Evolutionary conservation across 2,888 invertebrate genomes (phyloP), one percentile per base, ranked within the genome.

Genomic region (Drosophila subsilvestris): DNA sequence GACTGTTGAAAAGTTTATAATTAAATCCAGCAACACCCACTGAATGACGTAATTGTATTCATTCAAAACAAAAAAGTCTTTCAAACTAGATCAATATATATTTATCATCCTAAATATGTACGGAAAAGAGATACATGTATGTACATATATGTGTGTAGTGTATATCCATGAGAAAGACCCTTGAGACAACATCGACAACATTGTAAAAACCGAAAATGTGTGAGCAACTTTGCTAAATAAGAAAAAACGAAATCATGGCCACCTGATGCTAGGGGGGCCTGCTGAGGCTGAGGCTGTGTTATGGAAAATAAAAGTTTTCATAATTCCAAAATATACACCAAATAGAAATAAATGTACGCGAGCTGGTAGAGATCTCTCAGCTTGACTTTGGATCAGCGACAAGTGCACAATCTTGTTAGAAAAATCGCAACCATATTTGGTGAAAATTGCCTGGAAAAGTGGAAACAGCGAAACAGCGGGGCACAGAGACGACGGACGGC

Each of bases 371-470:
- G 61, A 20, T 20, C 20, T 20, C 2, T 20, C 20, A 55, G 58
- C 54, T 61, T 55, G 42, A 57, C 51, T 60, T n/a, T n/a, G n/a
- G n/a, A n/a, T n/a, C 32, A 42, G 37, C 6, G 68, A 72, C 79
- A 80, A 80, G 75, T 84, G 79, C 76, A 65, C 78, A 78, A 87
- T 85, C 86, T 86, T 78, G 90, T 87, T 90, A 75, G 71, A 75
- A 90, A 88, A 90, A 87, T 83, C 76, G 58, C 71, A 75, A 73
- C 90, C 90, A 89, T 90, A 90, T 88, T 88, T 76, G 91, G 90
- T 74, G 60, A 87, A 90, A 90, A 90, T 87, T 80, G 67, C 63
- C 59, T 75, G 68, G 59, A 54, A 70, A 78, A 79, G 42, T 45
- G 37, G 43, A 78, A 63, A 65, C 57, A 43, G 53, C 51, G 43